Base-by-base conservation (phyloP, 2,797 vertebrate genomes). In the Rhinatrema bivittatum region DNA sequence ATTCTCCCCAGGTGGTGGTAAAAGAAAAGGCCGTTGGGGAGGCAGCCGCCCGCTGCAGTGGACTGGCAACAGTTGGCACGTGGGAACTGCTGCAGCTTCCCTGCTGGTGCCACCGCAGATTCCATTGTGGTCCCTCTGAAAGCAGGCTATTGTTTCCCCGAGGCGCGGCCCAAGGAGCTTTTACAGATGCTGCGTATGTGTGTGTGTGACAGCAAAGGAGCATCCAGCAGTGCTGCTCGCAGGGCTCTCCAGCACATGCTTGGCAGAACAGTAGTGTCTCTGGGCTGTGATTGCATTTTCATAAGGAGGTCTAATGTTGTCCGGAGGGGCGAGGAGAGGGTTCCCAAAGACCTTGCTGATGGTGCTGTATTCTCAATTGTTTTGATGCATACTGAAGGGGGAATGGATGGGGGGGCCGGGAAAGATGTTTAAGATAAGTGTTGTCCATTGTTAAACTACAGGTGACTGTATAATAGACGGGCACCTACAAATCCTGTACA, bases 31-130 rank as follows among this genome's bases (percentile, higher is more conserved):
- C 22, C 53, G n/a, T n/a, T n/a, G 65, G 52, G 56, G n/a, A n/a
- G n/a, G 53, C 46, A 46, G 49, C 13, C 56, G 12, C n/a, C 23
- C 49, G 36, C 40, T 33, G 49, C 32, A 35, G 45, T 35, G 32
- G 35, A 19, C 57, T 70, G 74, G 74, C 69, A 72, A 65, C 61
- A 65, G 58, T 52, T 78, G 82, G 58, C 74, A 84, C 82, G 69
- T 83, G 80, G 72, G 78, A 82, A 74, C 51, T 49, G 30, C 32
- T 50, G 18, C 39, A 24, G 55, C 45, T 62, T n/a, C 50, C 62
- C 60, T 50, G 48, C 57, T 56, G 33, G n/a, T 36, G 16, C 18
- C 48, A 11, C 1, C 4, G 33, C 31, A 43, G 16, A 35, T 23
- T 51, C 17, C 5, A 6, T 26, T 56, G 42, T 48, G 26, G 16